Evolutionary conservation across 2,888 invertebrate genomes (phyloP), one percentile per base, ranked within the genome.

Genomic region (Oscheius myriophilus): DNA sequence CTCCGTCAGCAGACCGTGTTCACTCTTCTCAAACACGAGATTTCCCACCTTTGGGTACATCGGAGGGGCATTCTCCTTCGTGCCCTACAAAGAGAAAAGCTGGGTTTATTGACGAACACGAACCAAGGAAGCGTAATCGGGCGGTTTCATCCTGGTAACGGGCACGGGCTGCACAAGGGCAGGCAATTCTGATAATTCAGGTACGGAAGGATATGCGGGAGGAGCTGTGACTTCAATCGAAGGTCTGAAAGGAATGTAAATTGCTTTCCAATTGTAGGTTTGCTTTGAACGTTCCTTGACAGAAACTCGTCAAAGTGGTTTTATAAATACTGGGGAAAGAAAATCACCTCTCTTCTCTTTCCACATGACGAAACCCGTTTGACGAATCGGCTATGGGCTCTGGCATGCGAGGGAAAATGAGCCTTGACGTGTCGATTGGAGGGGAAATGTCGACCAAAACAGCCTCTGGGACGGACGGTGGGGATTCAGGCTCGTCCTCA

Each of bases 21-120:
- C 78, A 41, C 68, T 75, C 11, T 70, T 54, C 87, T 88, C 85
- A 87, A 87, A 59, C 87, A 88, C 61, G 6, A 70, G 53, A 14
- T 69, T 67, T 1, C 68, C 62, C 12, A 70, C 18, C 6, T 41
- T 26, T 4, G 80, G 80, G 67, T 80, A 80, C 49, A 79, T 39
- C 12, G 80, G 77, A 6, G 78, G 79, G 49, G 76, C 76, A 64
- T 71, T 61, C 23, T 67, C 61, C 42, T 52, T 61, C 12, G 57
- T 57, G 2, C 41, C 57, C 26, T 45, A 39, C 43, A 25, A 42
- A 12, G 49, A 61, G 26, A 45, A 43, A 49, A 12, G n/a, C 16
- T 33, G 9, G 9, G 33, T 6, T 33, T 33, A 33, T 33, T 6
- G 9, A 3, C 16, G 25, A 43, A 23, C 25, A 45, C 16, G 59